Base-by-base conservation (phyloP, 1,140 invertebrate genomes). In the Teleogryllus occipitalis region DNA sequence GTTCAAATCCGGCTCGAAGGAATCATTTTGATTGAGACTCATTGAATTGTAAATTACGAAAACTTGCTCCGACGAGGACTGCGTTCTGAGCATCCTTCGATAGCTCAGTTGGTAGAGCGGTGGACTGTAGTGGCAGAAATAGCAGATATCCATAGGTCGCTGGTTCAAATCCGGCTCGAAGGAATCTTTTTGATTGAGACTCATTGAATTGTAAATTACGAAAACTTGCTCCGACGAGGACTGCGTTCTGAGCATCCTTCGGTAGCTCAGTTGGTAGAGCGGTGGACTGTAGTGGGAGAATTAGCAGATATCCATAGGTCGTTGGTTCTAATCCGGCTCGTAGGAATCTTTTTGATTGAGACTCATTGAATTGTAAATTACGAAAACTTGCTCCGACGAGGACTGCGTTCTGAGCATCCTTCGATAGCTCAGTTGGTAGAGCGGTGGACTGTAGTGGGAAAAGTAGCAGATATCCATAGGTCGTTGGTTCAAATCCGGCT, bases 371-470 rank as follows among this genome's bases (percentile, higher is more conserved):
- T 39, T 39, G 27, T 39, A 39, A 5, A 2, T 39, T 2, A 5
- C 1, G 27, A 5, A 5, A 39, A 39, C 1, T 39, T 2, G 27
- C 27, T 1, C 5, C 27, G 27, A 2, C 27, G 27, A 2, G 1
- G 27, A 39, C 5, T 39, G 27, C 27, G 27, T 39, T 1, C 1
- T 39, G 27, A 5, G 27, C 27, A 39, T 73, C 72, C 72, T 73
- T 73, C 72, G 72, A 73, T 73, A 73, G 72, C 72, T 73, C 72
- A 73, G 72, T 73, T 73, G 72, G 72, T 73, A 73, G 72, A 73
- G 72, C 72, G 72, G 72, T 73, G 72, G 72, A 73, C 91, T 92
- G 92, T 93, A 94, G 92, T 87, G 83, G 86, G n/a, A n/a, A n/a
- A n/a, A 54, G 73, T 73, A 78, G 80, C 81, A 65, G 54, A 65